Base-by-base conservation (phyloP, 2,113 vertebrate species). In the Hiodon alosoides region DNA sequence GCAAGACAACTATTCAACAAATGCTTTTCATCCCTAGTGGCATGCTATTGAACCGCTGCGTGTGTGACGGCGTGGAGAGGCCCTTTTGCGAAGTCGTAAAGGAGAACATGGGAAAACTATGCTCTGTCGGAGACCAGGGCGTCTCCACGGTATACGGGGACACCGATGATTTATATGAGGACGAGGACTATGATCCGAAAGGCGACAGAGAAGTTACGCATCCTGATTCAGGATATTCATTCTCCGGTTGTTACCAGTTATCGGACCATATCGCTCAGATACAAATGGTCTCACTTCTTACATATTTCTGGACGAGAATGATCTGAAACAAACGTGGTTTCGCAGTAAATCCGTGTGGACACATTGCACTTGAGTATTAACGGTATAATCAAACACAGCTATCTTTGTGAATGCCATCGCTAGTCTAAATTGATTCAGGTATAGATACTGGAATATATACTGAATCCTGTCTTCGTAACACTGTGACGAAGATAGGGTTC, bases 11-110 rank as follows among this genome's bases (percentile, higher is more conserved):
- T 78, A 93, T 93, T 14, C 86, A 89, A 75, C 84, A 90, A 79
- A 89, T 93, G 86, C 87, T 92, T 3, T 85, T 86, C 79, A 87
- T 90, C 69, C 91, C 91, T 0, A 85, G 82, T 48, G 92, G 91
- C 51, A 31, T 68, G 54, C 9, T 58, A n/a, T 67, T 69, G 46
- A 68, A 67, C 52, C 62, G 50, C 17, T 73, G 61, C 17, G 61
- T 65, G 2, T 93, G 91, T 54, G 91, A 93, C 59, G 91, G 92
- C 0, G 86, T 89, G 62, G 91, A 93, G 86, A 81, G 92, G 69
- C 90, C 91, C 3, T 92, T 93, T 82, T 93, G 92, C 58, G 89
- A 93, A 71, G 89, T 91, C 81, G 91, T 93, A 60, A 93, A 93
- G 79, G 90, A 90, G 74, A 93, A 91, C 87, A 92, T 93, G 91